These are phyloP conservation scores for Diplosoma virens DNA, from an alignment of 23 tunicate genomes.

Conservation along the genomic window DNA sequence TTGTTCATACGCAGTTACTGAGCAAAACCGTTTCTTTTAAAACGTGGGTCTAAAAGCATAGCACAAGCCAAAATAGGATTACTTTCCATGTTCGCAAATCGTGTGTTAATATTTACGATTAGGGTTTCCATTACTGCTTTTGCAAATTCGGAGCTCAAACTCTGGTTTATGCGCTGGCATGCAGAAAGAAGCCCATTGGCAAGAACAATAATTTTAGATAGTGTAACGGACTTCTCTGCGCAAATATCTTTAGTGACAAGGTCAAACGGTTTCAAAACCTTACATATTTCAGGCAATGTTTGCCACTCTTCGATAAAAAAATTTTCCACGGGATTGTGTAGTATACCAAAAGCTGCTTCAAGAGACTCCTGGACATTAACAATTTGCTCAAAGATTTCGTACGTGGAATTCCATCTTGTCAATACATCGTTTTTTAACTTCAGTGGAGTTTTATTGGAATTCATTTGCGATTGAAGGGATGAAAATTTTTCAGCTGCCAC, in stretches of 20 bases:
- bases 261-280: not conserved
- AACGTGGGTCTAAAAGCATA: not conserved
- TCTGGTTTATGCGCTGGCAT: not conserved
- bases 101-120: no score
- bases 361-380: not conserved
- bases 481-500: not conserved
- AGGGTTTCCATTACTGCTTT: not conserved
- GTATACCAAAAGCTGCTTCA: not conserved
- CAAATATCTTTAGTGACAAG: not conserved
- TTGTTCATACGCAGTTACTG: no score
- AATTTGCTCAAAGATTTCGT: not conserved
- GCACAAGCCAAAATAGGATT: not conserved
- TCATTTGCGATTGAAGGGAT: not conserved
- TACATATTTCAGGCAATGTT: not conserved
- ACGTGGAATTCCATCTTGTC: not conserved
- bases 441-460: not conserved
- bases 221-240: not conserved
- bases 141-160: not conserved
- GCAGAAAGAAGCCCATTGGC: not conserved
- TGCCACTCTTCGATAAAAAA: not conserved
- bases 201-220: not conserved
- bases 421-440: not conserved
- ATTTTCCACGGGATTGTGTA: not conserved
- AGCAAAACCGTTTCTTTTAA: not conserved
- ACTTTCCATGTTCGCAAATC: not conserved